These are phyloP conservation scores for Emydocephalus ijimae DNA, from an alignment of 2,113 vertebrate species.

Conservation along the genomic window DNA sequence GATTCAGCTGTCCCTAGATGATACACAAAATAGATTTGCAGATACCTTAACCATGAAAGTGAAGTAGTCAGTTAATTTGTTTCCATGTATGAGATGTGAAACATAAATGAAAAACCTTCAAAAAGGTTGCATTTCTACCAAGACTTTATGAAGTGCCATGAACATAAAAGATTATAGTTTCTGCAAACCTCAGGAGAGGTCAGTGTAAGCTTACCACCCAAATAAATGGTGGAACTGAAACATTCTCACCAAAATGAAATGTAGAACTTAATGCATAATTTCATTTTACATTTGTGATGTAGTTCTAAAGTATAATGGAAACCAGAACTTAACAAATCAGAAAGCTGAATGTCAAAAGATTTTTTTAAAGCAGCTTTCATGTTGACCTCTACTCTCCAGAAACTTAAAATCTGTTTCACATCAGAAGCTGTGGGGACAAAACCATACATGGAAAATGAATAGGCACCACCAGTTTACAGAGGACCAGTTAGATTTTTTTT, in stretches of 20 bases:
- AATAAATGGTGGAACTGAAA: conserved; percentile 20
- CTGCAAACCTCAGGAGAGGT: conserved; percentile 6
- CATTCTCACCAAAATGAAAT: conserved; percentile 35
- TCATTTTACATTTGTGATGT: conserved; percentile 45
- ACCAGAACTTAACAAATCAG: conserved; percentile 59
- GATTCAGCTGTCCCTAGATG: not conserved
- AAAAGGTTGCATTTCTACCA: not conserved
- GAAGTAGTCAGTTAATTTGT: not conserved
- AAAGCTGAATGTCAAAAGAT: conserved; percentile 62
- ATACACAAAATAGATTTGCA: not conserved
- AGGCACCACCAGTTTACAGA: conserved; percentile 48
- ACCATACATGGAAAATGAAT: conserved; percentile 67
- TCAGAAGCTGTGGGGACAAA: conserved; percentile 68
- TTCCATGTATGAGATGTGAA: not conserved
- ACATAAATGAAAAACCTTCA: conserved; percentile 28
- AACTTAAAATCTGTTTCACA: conserved; percentile 78
- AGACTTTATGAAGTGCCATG: not conserved
- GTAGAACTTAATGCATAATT: conserved; percentile 41
- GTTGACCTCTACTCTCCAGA: conserved; percentile 76
- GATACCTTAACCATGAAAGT: not conserved
- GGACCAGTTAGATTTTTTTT: conserved; percentile 52
- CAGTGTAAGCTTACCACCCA: conserved; percentile 27
- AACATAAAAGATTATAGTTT: conserved; percentile 6
- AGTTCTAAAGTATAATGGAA: conserved; percentile 67
- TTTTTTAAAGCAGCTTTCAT: conserved; percentile 68